phyloP scores from a whole-genome alignment of 2,888 invertebrate genomes.

The Drosophila atripex region DNA sequence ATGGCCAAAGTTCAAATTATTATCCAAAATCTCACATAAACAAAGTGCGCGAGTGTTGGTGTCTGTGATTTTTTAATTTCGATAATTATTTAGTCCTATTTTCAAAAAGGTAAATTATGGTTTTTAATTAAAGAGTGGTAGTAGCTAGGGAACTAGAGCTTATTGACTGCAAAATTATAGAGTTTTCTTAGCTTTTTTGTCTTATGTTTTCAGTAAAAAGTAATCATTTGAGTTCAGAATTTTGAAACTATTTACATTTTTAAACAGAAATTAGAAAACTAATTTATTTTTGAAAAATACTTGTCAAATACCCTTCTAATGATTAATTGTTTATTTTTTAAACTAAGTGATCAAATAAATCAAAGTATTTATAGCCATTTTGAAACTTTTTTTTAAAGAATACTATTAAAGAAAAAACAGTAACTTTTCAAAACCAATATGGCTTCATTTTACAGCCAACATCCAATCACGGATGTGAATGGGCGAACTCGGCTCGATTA shows the following conservation, averaged over 20 bases:
- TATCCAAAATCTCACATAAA: conserved; percentile 2
- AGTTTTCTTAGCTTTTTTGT: too few relatives aligned
- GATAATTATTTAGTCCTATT: conserved; percentile 10
- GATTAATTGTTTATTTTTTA: background rate
- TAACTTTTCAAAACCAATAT: background rate
- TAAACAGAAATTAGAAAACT: too few relatives aligned
- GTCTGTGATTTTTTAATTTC: conserved; percentile 27
- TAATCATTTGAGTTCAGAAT: background rate
- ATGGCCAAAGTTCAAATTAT: conserved; percentile 11
- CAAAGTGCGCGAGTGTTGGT: conserved; percentile 39
- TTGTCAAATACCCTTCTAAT: too few relatives aligned
- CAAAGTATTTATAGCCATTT: background rate
- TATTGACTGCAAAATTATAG: too few relatives aligned
- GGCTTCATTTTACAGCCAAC: background rate
- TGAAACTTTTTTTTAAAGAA: background rate
- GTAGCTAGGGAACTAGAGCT: background rate
- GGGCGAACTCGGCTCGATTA: conserved; percentile 13
- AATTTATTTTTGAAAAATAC: too few relatives aligned
- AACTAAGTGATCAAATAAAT: background rate
- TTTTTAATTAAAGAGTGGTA: background rate
- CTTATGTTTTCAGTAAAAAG: background rate
- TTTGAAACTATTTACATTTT: background rate
- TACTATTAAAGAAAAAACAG: background rate
- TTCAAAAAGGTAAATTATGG: conserved; percentile 25
- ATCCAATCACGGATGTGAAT: conserved; percentile 31